phyloP scores from a whole-genome alignment of 2,113 vertebrate species.

The Melospiza georgiana region DNA sequence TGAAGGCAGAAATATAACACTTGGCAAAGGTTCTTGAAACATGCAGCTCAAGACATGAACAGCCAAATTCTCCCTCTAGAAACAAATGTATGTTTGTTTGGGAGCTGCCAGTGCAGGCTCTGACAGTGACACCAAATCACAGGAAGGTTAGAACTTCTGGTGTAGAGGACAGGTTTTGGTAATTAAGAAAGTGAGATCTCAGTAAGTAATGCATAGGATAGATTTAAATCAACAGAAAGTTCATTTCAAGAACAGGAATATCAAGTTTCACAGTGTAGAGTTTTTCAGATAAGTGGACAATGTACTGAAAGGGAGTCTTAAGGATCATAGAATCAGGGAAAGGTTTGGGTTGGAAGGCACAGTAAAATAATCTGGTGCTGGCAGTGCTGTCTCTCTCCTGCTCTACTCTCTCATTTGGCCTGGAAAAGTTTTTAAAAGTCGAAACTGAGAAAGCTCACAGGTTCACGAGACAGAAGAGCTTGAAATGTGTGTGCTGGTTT shows the following conservation, averaged over 20 bases:
- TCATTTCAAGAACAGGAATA: not conserved
- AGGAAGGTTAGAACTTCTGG: not conserved
- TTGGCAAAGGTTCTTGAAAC: not conserved
- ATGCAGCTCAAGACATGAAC: not conserved
- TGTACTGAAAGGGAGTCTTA: not conserved
- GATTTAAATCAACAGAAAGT: not conserved
- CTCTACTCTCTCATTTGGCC: not conserved
- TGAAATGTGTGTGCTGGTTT: not conserved
- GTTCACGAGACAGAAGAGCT: not conserved
- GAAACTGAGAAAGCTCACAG: not conserved
- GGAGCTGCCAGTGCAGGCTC: not conserved
- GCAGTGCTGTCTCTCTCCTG: not conserved
- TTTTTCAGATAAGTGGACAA: not conserved
- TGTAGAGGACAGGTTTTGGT: not conserved
- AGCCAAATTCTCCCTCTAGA: not conserved
- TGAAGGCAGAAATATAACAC: not conserved
- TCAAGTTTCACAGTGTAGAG: rapidly evolving
- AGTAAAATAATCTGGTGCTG: not conserved
- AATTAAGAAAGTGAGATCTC: not conserved
- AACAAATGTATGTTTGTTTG: not conserved
- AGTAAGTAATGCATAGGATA: not conserved
- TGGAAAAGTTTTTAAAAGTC: not conserved
- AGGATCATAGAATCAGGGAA: not conserved
- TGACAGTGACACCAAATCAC: not conserved
- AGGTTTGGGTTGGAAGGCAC: not conserved